Percentiles rank a stretch among this genome's conserved stretches.
These are phyloP conservation scores for Cnemophilus loriae DNA, from an alignment of 2,113 vertebrate species.

Conservation along the genomic window DNA sequence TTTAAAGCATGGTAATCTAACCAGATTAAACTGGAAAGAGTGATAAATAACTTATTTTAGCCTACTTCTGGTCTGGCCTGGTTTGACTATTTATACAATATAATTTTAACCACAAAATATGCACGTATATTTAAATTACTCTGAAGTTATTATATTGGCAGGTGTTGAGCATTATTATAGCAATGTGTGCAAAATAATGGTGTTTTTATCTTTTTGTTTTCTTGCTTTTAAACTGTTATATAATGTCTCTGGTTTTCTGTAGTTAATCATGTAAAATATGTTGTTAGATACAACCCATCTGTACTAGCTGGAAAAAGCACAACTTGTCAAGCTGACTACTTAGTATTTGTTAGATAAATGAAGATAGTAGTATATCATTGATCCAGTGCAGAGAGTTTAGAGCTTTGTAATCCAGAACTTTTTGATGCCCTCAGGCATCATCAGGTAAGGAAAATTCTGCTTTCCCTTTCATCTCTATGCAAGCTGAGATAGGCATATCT, in stretches of 20 bases:
- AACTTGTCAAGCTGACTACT: neutral
- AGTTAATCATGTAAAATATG: neutral
- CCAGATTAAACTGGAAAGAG: neutral
- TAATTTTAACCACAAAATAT: neutral
- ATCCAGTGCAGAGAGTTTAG: neutral
- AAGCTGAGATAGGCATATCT: neutral
- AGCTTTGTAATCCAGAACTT: neutral
- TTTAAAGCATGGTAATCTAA: neutral
- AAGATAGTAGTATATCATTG: neutral
- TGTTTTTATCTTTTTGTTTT: neutral
- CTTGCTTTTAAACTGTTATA: neutral
- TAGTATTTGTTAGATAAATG: neutral
- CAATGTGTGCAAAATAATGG: neutral
- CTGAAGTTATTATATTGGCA: neutral
- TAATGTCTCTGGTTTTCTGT: neutral
- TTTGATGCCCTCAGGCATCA: neutral
- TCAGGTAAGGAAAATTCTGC: neutral
- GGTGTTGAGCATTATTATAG: neutral
- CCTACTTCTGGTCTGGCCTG: neutral
- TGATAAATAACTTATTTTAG: neutral
- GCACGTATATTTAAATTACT: neutral
- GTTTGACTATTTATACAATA: neutral
- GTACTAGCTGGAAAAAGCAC: neutral
- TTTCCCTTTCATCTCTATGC: neutral
- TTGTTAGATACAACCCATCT: neutral